Conservation (phyloP, 2,888 invertebrate species). For the Brachyptera putata region DNA sequence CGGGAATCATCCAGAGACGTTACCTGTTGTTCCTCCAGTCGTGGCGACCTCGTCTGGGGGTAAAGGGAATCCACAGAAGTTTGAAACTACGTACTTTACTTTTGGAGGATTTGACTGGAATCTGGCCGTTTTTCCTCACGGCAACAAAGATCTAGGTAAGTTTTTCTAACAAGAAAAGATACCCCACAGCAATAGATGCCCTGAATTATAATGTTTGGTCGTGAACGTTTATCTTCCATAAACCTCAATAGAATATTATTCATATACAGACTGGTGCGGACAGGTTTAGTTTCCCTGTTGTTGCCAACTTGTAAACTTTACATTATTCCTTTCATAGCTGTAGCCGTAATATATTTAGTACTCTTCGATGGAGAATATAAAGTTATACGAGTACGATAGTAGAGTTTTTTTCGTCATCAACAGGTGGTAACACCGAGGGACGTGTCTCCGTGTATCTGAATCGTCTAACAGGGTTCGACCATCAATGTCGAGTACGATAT, state of each 20-base stretch:
- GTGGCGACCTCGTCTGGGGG: slow-evolving; percentile 1
- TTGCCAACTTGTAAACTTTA: too few species aligned
- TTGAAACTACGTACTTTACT: slow-evolving; percentile 66
- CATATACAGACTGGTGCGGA: too few species aligned
- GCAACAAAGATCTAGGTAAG: slow-evolving; percentile 49
- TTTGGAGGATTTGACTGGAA: slow-evolving; percentile 84
- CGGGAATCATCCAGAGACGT: slow-evolving; percentile 26
- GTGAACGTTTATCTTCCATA: too few species aligned
- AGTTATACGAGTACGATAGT: not conserved
- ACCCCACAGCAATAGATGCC: too few species aligned
- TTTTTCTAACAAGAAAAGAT: too few species aligned
- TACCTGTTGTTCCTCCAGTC: slow-evolving; percentile 23
- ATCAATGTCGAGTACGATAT: slow-evolving; percentile 71
- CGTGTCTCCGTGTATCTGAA: slow-evolving; percentile 57
- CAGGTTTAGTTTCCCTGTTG: too few species aligned
- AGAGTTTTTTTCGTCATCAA: not conserved
- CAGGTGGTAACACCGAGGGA: slow-evolving; percentile 44
- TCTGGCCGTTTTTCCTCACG: slow-evolving; percentile 58
- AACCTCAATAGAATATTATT: too few species aligned
- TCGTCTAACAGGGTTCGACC: slow-evolving; percentile 75
- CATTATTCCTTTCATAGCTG: too few species aligned
- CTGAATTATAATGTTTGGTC: too few species aligned
- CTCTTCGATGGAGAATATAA: too few species aligned
- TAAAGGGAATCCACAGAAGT: slow-evolving; percentile 40
- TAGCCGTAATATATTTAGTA: too few species aligned